Evolutionary conservation across 1,140 invertebrate species (phyloP).

Genomic region (Ctenoplectra terminalis): DNA sequence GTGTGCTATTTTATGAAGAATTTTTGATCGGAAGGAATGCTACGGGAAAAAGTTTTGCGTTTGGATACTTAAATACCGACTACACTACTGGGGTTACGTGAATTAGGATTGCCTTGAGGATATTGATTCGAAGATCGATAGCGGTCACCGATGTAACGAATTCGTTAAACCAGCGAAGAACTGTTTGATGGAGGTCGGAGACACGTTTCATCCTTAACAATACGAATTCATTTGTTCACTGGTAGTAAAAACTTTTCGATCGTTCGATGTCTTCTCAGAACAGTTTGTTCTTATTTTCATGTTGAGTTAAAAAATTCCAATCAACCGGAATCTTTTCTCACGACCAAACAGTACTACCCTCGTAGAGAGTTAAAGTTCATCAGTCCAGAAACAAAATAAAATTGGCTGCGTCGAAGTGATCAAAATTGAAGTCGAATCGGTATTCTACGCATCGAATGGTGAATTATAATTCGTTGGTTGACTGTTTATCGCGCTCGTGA

Average conservation of each 20-base stretch:
- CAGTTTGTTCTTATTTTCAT: too few species aligned
- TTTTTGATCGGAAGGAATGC: background rate
- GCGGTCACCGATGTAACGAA: slow-evolving; percentile 1
- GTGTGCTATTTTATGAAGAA: too few species aligned
- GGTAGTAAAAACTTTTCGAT: too few species aligned
- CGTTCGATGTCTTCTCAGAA: too few species aligned
- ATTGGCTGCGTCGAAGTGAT: background rate
- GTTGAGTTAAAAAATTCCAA: too few species aligned
- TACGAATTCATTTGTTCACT: background rate
- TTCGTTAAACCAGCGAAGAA: background rate
- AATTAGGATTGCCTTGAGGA: slow-evolving; percentile 3
- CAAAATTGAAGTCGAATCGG: background rate
- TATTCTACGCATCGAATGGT: background rate
- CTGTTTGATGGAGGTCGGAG: background rate
- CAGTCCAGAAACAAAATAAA: too few species aligned
- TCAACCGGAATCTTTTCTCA: too few species aligned
- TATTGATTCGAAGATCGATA: slow-evolving; percentile 7
- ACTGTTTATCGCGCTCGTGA: background rate
- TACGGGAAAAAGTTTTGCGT: background rate
- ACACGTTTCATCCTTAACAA: background rate
- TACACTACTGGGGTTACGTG: background rate
- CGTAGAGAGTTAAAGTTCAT: too few species aligned
- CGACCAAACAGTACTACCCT: too few species aligned
- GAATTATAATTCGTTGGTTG: background rate
- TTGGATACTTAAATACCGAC: background rate